Percentiles rank a stretch among this genome's conserved stretches.
Conservation (phyloP, 2,113 vertebrate species). For the Ploceus nigricollis region DNA sequence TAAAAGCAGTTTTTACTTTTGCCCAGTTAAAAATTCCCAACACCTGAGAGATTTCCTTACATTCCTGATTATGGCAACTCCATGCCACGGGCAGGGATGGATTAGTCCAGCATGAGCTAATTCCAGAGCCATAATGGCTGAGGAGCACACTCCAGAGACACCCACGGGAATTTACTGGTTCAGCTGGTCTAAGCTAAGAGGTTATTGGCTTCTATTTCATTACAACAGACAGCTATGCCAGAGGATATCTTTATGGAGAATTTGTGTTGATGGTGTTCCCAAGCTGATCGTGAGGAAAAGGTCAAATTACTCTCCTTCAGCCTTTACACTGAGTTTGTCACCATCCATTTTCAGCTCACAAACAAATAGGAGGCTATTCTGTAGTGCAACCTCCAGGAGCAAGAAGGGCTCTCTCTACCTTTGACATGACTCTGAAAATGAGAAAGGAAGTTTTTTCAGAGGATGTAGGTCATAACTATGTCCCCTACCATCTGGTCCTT, state of each 20-base stretch:
- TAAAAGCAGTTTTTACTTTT: background rate
- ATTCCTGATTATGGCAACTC: background rate
- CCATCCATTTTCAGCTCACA: background rate
- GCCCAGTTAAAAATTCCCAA: background rate
- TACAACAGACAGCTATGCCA: background rate
- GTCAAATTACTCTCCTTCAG: conserved; percentile 20
- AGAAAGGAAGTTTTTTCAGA: conserved; percentile 3
- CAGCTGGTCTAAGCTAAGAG: background rate
- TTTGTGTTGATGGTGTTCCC: background rate
- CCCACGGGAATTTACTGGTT: background rate
- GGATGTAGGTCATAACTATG: background rate
- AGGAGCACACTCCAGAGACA: background rate
- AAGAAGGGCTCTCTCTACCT: background rate
- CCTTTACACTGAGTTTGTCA: background rate
- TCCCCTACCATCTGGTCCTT: conserved; percentile 37
- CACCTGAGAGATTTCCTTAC: background rate
- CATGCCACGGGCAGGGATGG: background rate
- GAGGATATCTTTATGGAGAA: background rate
- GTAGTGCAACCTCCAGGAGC: background rate
- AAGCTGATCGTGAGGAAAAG: background rate
- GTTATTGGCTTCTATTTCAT: background rate
- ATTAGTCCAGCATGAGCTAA: background rate
- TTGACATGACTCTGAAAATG: background rate
- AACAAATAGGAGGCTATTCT: background rate
- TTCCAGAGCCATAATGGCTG: background rate